phyloP scores from a whole-genome alignment of 2,888 invertebrate genomes.

The Lithophane semibrunnea region DNA sequence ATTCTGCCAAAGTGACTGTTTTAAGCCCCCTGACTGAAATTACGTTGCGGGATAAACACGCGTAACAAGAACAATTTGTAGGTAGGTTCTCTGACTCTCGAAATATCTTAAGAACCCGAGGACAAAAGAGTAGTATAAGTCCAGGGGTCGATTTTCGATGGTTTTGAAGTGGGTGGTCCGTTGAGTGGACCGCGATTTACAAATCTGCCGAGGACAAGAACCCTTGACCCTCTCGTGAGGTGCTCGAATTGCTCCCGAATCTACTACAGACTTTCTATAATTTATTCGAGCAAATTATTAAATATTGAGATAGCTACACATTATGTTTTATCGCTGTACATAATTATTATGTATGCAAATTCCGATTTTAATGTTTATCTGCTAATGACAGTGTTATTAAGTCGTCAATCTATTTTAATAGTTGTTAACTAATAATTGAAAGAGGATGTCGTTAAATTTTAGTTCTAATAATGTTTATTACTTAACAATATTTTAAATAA shows the following conservation, averaged over 20 bases:
- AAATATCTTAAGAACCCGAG: conserved; percentile 66
- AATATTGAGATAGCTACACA: conserved; percentile 6
- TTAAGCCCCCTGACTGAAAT: background rate
- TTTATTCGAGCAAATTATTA: conserved; percentile 45
- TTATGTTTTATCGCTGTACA: conserved; percentile 5
- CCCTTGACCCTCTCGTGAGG: conserved; percentile 75
- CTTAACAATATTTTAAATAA: conserved; percentile 5
- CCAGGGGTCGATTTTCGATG: conserved; percentile 68
- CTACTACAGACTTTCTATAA: conserved; percentile 65
- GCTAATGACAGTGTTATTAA: conserved; percentile 37
- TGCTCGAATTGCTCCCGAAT: conserved; percentile 65
- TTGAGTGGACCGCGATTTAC: conserved; percentile 83
- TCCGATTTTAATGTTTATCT: conserved; percentile 22
- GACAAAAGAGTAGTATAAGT: conserved; percentile 75
- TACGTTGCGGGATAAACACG: conserved; percentile 1
- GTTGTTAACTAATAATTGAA: conserved; percentile 21
- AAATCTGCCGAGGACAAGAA: conserved; percentile 82
- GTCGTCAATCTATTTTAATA: conserved; percentile 35
- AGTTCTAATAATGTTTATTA: background rate
- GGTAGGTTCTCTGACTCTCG: conserved; percentile 14
- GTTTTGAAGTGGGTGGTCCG: conserved; percentile 75
- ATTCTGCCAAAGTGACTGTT: too few species aligned
- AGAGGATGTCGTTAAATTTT: conserved; percentile 38
- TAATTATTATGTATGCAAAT: conserved; percentile 21
- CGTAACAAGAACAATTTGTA: conserved; percentile 55